Base-by-base conservation (phyloP, 2,888 invertebrate species). In the Andrena marginata region DNA sequence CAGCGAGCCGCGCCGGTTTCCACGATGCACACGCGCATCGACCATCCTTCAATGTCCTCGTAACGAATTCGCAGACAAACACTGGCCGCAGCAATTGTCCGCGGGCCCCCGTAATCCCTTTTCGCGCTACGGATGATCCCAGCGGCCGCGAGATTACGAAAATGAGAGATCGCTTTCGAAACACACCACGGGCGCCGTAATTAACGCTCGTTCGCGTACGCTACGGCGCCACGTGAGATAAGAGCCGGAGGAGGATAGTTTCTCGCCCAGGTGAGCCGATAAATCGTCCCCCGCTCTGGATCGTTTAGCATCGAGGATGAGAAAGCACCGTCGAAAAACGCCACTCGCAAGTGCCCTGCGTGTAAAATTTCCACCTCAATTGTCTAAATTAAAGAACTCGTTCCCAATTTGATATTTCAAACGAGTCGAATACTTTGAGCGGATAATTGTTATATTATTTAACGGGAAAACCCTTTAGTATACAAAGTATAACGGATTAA, bases 141-240 rank as follows among this genome's bases (percentile, higher is more conserved):
- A 42, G 51, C 69, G 31, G 78, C 65, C 68, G 56, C 29, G 51
- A n/a, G 10, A 89, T 87, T 85, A 86, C 88, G 84, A 89, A 87
- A 89, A 87, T 88, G 87, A 80, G 83, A 82, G 85, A 87, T 89
- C 82, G 84, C 81, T 90, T 87, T 89, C 87, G 88, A 82, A 87
- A 88, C 56, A 56, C 78, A 83, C 80, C 87, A 74, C 60, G 78
- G 64, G 82, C 85, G 82, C 68, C 82, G 83, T 79, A 90, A 90
- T 90, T 90, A 89, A 86, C 85, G 86, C 87, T 81, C 82, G 85
- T 81, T 84, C 83, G 56, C 75, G 71, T 77, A 85, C 78, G 87
- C 87, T 87, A 87, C 89, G 86, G 82, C 89, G 76, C 70, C 76
- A 63, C 29, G 70, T 48, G 75, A 87, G 87, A 89, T 89, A 90